These are phyloP conservation scores for Mythimna vitellina DNA, from an alignment of 2,888 invertebrate genomes.

Conservation along the genomic window DNA sequence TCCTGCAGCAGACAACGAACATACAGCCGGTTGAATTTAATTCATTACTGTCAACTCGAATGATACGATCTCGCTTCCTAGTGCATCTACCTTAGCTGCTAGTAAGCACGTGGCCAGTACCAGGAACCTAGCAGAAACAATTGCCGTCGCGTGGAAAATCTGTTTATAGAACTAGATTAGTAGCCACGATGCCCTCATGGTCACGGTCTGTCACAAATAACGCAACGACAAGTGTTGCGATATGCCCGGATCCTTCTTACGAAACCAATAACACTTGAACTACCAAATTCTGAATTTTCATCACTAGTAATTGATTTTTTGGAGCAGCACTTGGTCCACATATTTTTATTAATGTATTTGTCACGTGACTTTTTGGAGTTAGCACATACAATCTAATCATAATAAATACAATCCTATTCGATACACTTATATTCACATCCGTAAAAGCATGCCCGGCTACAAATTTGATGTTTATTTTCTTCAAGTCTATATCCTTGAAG, in stretches of 20 bases:
- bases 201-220: constrained; percentile 33
- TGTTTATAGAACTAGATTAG: constrained; percentile 24
- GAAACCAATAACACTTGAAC: background rate
- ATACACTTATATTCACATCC: constrained; percentile 12
- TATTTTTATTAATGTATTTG: too few relatives aligned
- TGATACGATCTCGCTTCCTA: constrained; percentile 2
- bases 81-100: background rate
- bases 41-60: background rate
- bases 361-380: background rate
- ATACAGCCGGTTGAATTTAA: background rate
- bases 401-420: background rate
- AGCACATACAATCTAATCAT: constrained; percentile 3
- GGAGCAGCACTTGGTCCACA: background rate
- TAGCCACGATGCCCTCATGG: constrained; percentile 21
- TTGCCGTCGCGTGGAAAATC: constrained; percentile 30
- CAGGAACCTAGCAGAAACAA: constrained; percentile 15
- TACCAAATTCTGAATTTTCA: background rate
- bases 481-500: background rate
- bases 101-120: constrained; percentile 3
- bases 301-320: background rate
- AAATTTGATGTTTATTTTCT: constrained; percentile 15
- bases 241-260: constrained; percentile 32
- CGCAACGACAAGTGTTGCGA: constrained; percentile 3
- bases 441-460: constrained; percentile 13
- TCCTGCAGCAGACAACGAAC: background rate